Percentiles rank a stretch among this genome's conserved stretches.
These are phyloP conservation scores for Syngnathus scovelli DNA, from an alignment of 2,113 vertebrate species.

Conservation along the genomic window DNA sequence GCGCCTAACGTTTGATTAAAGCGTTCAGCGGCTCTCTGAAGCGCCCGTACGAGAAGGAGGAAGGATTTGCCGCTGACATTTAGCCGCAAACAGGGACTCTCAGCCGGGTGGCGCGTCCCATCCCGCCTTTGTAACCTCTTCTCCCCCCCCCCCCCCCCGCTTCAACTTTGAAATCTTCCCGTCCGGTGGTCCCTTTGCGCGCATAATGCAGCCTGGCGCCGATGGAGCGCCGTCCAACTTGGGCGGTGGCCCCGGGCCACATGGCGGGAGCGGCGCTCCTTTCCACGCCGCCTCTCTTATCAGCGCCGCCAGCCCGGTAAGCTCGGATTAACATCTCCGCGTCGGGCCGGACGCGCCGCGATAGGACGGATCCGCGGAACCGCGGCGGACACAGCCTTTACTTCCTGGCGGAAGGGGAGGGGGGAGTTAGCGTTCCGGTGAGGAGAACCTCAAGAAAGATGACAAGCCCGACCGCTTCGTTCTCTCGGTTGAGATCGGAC, in stretches of 20 bases:
- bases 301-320: slow-evolving; percentile 70
- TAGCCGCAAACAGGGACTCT: slow-evolving; percentile 70
- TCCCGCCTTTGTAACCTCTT: slow-evolving; percentile 56
- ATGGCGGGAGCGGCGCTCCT: slow-evolving; percentile 55
- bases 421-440: slow-evolving; percentile 65
- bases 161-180: slow-evolving; percentile 69
- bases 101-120: slow-evolving; percentile 65
- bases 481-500: slow-evolving; percentile 70
- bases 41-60: background rate
- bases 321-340: slow-evolving; percentile 78
- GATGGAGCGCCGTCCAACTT: slow-evolving; percentile 59
- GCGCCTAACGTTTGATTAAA: no score
- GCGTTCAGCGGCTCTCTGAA: background rate
- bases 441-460: slow-evolving; percentile 62
- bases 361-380: slow-evolving; percentile 63
- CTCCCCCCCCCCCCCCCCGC: slow-evolving; percentile 25
- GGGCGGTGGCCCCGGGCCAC: slow-evolving; percentile 64
- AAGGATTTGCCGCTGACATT: slow-evolving; percentile 74
- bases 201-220: slow-evolving; percentile 43
- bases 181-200: slow-evolving; percentile 43
- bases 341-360: slow-evolving; percentile 69
- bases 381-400: slow-evolving; percentile 36
- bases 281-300: slow-evolving; percentile 68
- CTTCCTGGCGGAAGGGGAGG: background rate
- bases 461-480: slow-evolving; percentile 51